A percentile compares a stretch with the other conserved stretches of the same genome.
Conservation (phyloP, 2,888 invertebrate species). For the Perithous albicinctus region DNA sequence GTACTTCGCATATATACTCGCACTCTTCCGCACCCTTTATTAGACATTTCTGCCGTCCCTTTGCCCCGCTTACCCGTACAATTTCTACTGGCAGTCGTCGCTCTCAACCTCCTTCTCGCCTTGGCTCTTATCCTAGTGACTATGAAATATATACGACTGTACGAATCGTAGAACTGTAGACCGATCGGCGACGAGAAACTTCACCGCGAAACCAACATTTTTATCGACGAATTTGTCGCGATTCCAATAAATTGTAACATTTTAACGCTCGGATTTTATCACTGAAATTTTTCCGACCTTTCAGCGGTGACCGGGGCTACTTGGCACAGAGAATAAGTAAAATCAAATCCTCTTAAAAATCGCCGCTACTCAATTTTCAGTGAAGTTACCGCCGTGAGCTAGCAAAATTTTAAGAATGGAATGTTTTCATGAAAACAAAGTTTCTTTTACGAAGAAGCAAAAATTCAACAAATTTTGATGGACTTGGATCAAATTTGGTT, state of each 20-base stretch:
- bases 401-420: too few relatives aligned
- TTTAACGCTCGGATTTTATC: slow-evolving; percentile 75
- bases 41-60: slow-evolving; percentile 27
- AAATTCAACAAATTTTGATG: too few relatives aligned
- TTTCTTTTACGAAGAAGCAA: too few relatives aligned
- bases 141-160: slow-evolving; percentile 1
- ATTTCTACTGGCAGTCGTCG: slow-evolving; percentile 27
- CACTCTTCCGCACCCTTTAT: slow-evolving; percentile 45
- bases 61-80: slow-evolving; percentile 38
- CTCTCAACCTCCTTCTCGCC: slow-evolving; percentile 24
- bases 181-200: slow-evolving; percentile 43
- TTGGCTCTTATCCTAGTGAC: slow-evolving; percentile 13
- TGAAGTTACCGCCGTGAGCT: too few relatives aligned
- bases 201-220: slow-evolving; percentile 47
- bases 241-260: slow-evolving; percentile 74
- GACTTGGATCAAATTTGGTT: too few relatives aligned
- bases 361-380: too few relatives aligned
- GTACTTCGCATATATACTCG: slow-evolving; percentile 19
- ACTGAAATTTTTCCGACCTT: slow-evolving; percentile 15
- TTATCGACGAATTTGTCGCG: slow-evolving; percentile 70
- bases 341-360: too few relatives aligned
- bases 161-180: slow-evolving; percentile 48
- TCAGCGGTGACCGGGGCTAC: too few relatives aligned
- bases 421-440: too few relatives aligned
- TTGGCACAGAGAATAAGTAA: too few relatives aligned